Evolutionary conservation across 2,113 vertebrate species (phyloP).

Genomic region (Paedocypris sp.): DNA sequence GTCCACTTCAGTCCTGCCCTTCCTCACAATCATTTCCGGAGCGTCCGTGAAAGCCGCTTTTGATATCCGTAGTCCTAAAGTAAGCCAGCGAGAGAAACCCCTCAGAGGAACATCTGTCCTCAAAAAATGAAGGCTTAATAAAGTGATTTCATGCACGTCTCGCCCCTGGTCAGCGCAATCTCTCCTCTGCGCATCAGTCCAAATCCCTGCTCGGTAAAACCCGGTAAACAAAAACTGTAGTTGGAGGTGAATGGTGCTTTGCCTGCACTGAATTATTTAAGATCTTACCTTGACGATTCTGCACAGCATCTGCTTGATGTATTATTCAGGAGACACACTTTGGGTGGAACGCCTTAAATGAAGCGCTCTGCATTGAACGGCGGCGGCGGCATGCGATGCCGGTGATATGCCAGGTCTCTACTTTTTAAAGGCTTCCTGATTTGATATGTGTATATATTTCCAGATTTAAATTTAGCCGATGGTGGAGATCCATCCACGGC

Average conservation of each 20-base stretch:
- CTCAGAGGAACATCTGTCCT: not conserved
- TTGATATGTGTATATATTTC: conserved; percentile 13
- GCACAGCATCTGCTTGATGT: conserved; percentile 17
- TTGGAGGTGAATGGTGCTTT: not conserved
- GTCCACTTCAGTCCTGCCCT: not conserved
- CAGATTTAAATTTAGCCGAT: not conserved
- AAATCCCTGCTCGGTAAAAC: conserved; percentile 23
- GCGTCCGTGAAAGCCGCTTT: not conserved
- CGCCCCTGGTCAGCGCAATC: conserved; percentile 18
- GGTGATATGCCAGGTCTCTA: not conserved
- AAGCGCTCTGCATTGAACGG: not conserved
- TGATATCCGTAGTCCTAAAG: not conserved
- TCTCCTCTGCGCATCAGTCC: conserved; percentile 27
- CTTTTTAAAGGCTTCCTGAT: conserved; percentile 3
- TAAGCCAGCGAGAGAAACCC: not conserved
- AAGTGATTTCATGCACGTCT: conserved; percentile 15
- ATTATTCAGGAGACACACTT: conserved; percentile 15
- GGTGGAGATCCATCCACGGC: not conserved
- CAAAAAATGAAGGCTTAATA: conserved; percentile 12
- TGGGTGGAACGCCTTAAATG: conserved; percentile 11
- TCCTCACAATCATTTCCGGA: not conserved
- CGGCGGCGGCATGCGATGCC: not conserved
- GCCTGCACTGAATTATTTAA: conserved; percentile 18
- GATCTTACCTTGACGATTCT: conserved; percentile 18
- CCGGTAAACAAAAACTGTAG: conserved; percentile 3